Percentiles rank a stretch among this genome's conserved stretches.
Conservation (phyloP, 2,888 invertebrate genomes). For the Amitus sp. region DNA sequence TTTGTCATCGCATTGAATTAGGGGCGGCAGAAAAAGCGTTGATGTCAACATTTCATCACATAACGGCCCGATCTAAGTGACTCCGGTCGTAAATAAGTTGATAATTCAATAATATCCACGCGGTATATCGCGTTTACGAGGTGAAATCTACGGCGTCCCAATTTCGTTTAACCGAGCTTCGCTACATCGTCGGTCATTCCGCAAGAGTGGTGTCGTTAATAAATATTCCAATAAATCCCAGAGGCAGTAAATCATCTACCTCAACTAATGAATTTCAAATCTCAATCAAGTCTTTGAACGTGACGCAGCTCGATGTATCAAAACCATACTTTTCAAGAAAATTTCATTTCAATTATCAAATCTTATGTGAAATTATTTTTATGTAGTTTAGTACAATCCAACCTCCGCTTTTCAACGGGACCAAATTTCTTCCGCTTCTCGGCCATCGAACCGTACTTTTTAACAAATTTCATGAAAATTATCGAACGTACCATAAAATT, state of each 20-base stretch:
- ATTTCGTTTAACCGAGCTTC: constrained; percentile 30
- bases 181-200: constrained; percentile 26
- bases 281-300: constrained; percentile 14
- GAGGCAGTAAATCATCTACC: constrained; percentile 29
- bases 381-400: too few species aligned
- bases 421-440: too few species aligned
- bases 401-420: too few species aligned
- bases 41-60: constrained; percentile 1
- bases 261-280: constrained; percentile 33
- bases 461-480: too few species aligned
- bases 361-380: too few species aligned
- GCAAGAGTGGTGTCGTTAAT: constrained; percentile 33
- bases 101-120: constrained; percentile 31
- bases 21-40: background rate
- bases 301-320: background rate
- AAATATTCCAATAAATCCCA: constrained; percentile 34
- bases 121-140: constrained; percentile 10
- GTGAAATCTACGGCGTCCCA: constrained; percentile 29
- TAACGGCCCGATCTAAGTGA: constrained; percentile 11
- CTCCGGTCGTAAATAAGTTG: constrained; percentile 22
- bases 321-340: too few species aligned
- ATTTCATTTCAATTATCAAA: too few species aligned
- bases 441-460: too few species aligned
- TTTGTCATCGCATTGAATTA: background rate
- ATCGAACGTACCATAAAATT: too few species aligned